Evolutionary conservation across 2,113 vertebrate genomes (phyloP), one percentile per base, ranked within the genome.

Genomic region (Dunckerocampus dactyliophorus): DNA sequence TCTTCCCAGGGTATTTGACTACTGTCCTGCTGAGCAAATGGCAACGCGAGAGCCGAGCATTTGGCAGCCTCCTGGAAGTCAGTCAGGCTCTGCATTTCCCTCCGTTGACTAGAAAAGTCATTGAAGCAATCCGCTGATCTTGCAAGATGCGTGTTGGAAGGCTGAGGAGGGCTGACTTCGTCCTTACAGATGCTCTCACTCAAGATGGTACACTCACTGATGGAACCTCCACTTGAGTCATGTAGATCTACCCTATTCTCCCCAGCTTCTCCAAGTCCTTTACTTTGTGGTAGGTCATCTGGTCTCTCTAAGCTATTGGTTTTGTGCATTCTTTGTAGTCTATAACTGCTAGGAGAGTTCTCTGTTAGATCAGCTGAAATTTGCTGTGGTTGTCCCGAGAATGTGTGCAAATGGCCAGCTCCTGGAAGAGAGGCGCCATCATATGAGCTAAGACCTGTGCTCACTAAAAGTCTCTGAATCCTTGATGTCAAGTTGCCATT

Each of bases 31-130:
- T 69, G 20, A 0, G 50, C 75, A 65, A 71, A 78, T 16, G 87
- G 63, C 20, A 89, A 61, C 39, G 75, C 88, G 74, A 94, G 83
- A 0, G 92, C 88, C 0, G 85, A 72, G 75, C 87, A 93, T 20
- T 83, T 92, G 47, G 92, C 93, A 20, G 94, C 92, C 76, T 96
- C 95, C 65, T 93, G 92, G 82, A 99, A 95, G 48, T 92, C 92
- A 55, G 90, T 81, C 71, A 97, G 87, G 8, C 92, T 88, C 22
- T 93, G 90, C 71, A 83, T 82, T 67, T 85, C 67, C 50, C 77
- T 89, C 77, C 76, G 87, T 62, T 92, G 90, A 49, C 63, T 80
- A 5, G 75, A 45, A 56, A 88, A 90, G 72, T 90, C 92, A 65
- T 93, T 91, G 51, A 93, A 74, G 0, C 65, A 65, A 63, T 89